phyloP scores from a whole-genome alignment of 2,888 invertebrate species.

The Leptopilina myrica region DNA sequence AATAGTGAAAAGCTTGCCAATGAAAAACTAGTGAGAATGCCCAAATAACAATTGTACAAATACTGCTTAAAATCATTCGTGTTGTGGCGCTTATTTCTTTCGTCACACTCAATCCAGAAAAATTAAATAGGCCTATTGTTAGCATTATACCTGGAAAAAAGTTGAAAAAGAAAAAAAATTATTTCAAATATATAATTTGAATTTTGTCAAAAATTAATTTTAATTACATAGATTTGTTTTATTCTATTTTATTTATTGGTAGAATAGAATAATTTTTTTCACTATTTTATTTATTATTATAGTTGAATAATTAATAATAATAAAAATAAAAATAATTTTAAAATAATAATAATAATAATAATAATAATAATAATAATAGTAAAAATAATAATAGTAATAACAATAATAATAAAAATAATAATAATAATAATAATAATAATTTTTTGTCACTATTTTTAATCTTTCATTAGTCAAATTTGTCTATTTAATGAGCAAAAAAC shows the following conservation, averaged over 20 bases:
- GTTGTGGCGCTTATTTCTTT: conserved; percentile 96
- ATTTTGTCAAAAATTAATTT: no score
- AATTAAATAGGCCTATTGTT: conserved; percentile 96
- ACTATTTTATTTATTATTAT: background rate
- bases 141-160: conserved; percentile 83
- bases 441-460: background rate
- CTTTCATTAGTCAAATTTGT: background rate
- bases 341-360: no score
- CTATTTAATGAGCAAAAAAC: background rate
- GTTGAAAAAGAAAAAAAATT: no score
- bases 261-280: background rate
- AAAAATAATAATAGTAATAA: no score
- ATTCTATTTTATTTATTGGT: background rate
- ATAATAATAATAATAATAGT: no score
- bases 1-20: conserved; percentile 89
- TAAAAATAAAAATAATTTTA: no score
- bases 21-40: conserved; percentile 84
- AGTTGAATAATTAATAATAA: background rate
- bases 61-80: conserved; percentile 91
- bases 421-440: no score
- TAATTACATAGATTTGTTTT: background rate
- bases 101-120: conserved; percentile 93
- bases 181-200: no score
- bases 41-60: conserved; percentile 95
- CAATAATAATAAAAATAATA: no score